Evolutionary conservation across 2,113 vertebrate species (phyloP).

Genomic region (Narcine bancroftii): DNA sequence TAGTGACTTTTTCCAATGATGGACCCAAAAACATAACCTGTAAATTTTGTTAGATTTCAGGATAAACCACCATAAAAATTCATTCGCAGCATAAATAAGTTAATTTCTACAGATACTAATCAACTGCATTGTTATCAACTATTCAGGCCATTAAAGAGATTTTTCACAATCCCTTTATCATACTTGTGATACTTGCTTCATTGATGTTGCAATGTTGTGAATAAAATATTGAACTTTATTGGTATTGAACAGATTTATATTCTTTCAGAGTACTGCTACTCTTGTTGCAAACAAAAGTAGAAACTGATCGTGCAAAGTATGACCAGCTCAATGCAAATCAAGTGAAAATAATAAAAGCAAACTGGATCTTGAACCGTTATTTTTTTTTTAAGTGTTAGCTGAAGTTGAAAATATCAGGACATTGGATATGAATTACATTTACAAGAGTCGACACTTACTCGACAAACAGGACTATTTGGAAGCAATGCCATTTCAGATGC

Average conservation of each 20-base stretch:
- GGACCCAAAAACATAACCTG: no score
- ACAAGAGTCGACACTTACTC: conserved; percentile 60
- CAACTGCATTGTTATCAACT: neutral
- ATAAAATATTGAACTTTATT: neutral
- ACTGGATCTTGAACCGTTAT: neutral
- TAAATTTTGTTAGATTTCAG: neutral
- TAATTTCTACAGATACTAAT: neutral
- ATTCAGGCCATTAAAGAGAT: neutral
- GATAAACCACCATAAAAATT: neutral
- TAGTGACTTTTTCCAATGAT: no score
- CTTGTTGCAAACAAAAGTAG: neutral
- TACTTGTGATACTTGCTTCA: neutral
- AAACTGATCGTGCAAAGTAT: neutral
- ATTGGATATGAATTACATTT: neutral
- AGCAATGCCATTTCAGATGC: conserved; percentile 67
- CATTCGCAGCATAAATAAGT: neutral
- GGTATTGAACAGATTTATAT: neutral
- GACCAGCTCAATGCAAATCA: neutral
- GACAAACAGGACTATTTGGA: conserved; percentile 72
- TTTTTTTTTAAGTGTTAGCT: neutral
- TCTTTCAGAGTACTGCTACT: neutral
- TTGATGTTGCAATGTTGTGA: neutral
- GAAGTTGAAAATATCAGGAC: neutral
- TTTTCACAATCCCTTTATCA: neutral
- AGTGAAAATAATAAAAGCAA: neutral